phyloP scores from a whole-genome alignment of 1,140 invertebrate species.

The Halesus radiatus region DNA sequence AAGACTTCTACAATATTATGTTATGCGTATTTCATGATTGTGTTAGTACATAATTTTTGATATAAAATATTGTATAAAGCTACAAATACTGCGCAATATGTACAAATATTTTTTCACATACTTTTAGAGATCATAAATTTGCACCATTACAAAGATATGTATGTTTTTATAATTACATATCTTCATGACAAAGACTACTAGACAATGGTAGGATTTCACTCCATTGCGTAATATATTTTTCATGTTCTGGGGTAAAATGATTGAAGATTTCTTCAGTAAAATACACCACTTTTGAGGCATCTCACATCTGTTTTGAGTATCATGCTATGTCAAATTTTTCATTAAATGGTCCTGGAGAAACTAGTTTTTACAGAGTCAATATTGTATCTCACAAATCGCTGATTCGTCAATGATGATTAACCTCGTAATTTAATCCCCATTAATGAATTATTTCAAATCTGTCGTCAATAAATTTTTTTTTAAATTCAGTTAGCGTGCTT shows the following conservation, averaged over 20 bases:
- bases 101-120: conserved; percentile 41
- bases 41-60: conserved; percentile 24
- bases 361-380: too few species aligned
- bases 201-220: not conserved
- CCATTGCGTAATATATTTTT: conserved; percentile 3
- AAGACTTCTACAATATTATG: not conserved
- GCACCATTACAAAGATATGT: conserved; percentile 49
- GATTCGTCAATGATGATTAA: too few species aligned
- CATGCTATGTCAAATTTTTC: too few species aligned
- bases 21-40: not conserved
- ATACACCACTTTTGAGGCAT: not conserved
- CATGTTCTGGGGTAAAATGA: conserved; percentile 5
- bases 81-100: conserved; percentile 48
- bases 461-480: too few species aligned
- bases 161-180: conserved; percentile 42
- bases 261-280: not conserved
- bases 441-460: too few species aligned
- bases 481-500: too few species aligned
- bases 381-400: too few species aligned
- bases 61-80: conserved; percentile 49
- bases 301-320: not conserved
- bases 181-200: conserved; percentile 17
- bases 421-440: too few species aligned
- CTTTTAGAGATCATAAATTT: conserved; percentile 35
- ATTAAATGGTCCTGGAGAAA: too few species aligned